Conservation (phyloP, 64 coral and sea anemone genomes). For the Acropora tenuis region DNA sequence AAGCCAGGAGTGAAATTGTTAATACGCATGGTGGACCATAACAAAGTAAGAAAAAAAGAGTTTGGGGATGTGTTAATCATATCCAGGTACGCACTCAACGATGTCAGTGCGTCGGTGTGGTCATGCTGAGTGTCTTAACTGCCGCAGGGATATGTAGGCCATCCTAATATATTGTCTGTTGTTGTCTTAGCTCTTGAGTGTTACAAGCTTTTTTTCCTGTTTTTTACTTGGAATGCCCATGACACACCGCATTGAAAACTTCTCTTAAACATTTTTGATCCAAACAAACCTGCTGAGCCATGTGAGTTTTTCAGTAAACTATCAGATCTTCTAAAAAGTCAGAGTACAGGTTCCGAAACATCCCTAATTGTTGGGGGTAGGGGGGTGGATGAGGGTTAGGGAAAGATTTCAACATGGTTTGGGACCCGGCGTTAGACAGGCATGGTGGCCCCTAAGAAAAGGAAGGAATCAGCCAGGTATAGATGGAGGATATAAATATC, state of each 20-base stretch:
- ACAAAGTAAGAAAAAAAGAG: too few species aligned
- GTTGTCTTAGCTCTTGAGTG: too few species aligned
- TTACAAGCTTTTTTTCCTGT: too few species aligned
- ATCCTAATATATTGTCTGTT: too few species aligned
- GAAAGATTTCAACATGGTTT: too few species aligned
- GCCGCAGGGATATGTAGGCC: too few species aligned
- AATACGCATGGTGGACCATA: too few species aligned
- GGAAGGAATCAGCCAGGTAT: not conserved
- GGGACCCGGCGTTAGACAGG: not conserved
- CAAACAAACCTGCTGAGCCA: constrained; percentile 9
- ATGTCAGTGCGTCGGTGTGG: too few species aligned
- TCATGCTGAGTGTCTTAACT: too few species aligned
- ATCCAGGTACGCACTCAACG: not conserved
- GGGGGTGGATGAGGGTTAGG: not conserved
- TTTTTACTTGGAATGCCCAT: too few species aligned
- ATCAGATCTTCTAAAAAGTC: not conserved
- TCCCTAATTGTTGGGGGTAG: not conserved
- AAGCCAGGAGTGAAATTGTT: too few species aligned
- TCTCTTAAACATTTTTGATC: not conserved
- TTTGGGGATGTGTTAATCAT: not conserved
- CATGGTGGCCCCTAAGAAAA: not conserved
- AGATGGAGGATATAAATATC: not conserved
- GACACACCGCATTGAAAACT: not conserved
- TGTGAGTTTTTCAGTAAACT: constrained; percentile 15
- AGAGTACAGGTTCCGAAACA: not conserved